Base-by-base conservation (phyloP, 2,113 vertebrate species). In the Bostrychus sinensis region DNA sequence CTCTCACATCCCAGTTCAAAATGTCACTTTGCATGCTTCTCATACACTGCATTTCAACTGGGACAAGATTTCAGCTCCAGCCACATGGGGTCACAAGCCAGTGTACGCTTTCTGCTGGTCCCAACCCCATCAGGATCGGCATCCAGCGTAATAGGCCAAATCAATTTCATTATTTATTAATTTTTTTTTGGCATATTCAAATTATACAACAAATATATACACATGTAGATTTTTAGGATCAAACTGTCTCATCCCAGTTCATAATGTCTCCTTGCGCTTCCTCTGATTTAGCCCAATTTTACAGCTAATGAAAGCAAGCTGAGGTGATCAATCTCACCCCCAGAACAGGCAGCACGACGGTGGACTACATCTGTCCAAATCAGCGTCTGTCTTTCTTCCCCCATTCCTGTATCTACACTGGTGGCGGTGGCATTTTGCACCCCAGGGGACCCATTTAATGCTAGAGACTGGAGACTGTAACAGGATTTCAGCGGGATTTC, bases 401-500 rank as follows among this genome's bases (percentile, higher is more conserved):
- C 41, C 59, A 57, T 72, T 68, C 78, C 54, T 65, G 56, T 75
- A 61, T 17, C 37, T 26, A 63, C 53, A 71, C 50, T 56, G 48
- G 57, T 43, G 4, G 65, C 72, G 32, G 13, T 42, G 62, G 43
- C 63, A 75, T 62, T 83, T 65, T 62, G 58, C 36, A 37, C 37
- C 83, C 51, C 62, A 32, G 7, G 57, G 75, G 77, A 80, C 30
- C 66, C 57, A 34, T 71, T 75, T 37, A 48, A 26, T 56, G 50
- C 63, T 28, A 5, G 51, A 23, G 6, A 11, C 38, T 55, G 51
- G 39, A 50, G 48, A 71, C 72, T 38, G 38, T 87, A 88, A 90
- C 70, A 76, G 78, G 88, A 88, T 89, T 86, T 77, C 66, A 17
- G 48, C 36, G 57, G 68, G 75, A 65, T 81, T 70, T 62, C 10